Percentiles rank a stretch among this genome's conserved stretches.
These are phyloP conservation scores for Elephas maximus DNA, from an alignment of 2,113 vertebrate species.

Conservation along the genomic window DNA sequence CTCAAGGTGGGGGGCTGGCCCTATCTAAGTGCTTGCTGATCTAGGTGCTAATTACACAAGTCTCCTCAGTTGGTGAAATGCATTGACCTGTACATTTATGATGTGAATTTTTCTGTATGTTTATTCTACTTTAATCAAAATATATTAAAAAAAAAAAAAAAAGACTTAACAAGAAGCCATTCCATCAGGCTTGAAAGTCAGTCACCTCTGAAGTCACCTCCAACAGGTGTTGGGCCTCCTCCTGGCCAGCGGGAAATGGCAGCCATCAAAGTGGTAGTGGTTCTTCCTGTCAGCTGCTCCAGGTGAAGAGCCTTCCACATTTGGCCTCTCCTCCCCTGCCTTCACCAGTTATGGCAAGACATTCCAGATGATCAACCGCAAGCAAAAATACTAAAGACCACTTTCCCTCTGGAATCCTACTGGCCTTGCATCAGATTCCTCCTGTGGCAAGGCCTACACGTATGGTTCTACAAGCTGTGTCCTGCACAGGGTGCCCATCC, in stretches of 20 bases:
- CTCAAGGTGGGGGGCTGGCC: background rate
- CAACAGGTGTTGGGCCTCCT: background rate
- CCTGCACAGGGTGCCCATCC: background rate
- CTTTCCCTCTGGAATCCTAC: background rate
- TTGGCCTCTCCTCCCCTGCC: background rate
- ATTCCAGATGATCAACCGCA: background rate
- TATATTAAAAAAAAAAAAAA: background rate
- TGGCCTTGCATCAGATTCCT: background rate
- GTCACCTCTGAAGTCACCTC: background rate
- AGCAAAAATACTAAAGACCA: background rate
- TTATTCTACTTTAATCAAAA: background rate
- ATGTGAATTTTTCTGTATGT: background rate
- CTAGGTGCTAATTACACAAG: accelerated
- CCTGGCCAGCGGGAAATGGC: background rate
- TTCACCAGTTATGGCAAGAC: background rate
- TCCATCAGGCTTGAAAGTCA: background rate
- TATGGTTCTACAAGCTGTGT: too few species aligned
- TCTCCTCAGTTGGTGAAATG: accelerated
- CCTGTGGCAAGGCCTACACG: background rate
- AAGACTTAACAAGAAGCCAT: background rate
- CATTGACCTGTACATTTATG: background rate
- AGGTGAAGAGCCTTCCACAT: accelerated
- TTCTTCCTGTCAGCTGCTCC: background rate
- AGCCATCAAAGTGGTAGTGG: accelerated
- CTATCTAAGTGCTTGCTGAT: too few species aligned